Percentiles rank a stretch among this genome's conserved stretches.
Conservation (phyloP, 2,113 vertebrate genomes). For the Callorhinus ursinus region DNA sequence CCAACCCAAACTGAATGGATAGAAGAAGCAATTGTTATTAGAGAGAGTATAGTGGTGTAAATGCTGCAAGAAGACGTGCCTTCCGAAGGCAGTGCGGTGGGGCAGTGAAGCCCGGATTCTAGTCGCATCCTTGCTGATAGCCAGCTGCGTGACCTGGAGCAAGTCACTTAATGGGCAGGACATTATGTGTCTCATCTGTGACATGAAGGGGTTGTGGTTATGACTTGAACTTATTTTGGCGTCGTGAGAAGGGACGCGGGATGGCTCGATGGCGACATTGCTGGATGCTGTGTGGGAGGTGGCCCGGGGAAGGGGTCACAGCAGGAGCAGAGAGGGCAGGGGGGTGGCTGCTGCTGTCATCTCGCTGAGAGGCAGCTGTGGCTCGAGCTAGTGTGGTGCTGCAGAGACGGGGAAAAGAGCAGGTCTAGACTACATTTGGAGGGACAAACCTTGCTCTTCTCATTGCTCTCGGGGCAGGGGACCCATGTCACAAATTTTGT, state of each 20-base stretch:
- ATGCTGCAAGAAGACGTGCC: background rate
- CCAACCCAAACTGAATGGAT: conserved; percentile 28
- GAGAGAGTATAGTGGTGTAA: background rate
- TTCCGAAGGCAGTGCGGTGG: background rate
- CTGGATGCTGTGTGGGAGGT: background rate
- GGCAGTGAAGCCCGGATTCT: background rate
- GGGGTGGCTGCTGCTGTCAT: background rate
- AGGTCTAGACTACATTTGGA: background rate
- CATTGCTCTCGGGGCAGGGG: background rate
- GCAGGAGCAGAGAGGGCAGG: background rate
- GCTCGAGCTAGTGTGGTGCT: background rate
- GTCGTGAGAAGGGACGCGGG: background rate
- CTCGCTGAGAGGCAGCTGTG: background rate
- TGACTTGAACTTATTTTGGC: background rate
- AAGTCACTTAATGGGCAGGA: background rate
- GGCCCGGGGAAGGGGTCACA: background rate
- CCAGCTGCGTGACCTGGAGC: background rate
- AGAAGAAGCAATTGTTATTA: background rate
- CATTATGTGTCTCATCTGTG: background rate
- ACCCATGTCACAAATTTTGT: background rate
- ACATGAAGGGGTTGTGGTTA: background rate
- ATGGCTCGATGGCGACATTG: background rate
- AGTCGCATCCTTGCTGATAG: background rate
- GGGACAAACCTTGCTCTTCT: background rate
- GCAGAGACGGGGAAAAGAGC: background rate